A percentile compares a stretch with the other conserved stretches of the same genome.
These are phyloP conservation scores for Heliconius ismenius DNA, from an alignment of 2,888 invertebrate species.

Conservation along the genomic window DNA sequence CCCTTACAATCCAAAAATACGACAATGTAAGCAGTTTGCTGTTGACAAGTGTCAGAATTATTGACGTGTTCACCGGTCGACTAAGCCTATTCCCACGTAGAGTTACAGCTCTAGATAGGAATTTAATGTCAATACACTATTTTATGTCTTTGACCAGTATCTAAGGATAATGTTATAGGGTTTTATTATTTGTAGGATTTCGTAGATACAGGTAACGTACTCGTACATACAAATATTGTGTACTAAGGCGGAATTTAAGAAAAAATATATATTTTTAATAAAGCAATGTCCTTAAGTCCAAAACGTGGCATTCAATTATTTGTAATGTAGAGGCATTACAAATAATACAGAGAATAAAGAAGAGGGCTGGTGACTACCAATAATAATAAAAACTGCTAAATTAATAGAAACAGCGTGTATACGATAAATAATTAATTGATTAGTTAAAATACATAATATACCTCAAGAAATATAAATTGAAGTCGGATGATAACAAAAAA, in stretches of 20 bases:
- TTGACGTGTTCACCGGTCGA: conserved; percentile 64
- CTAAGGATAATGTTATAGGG: neutral
- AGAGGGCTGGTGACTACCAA: no score
- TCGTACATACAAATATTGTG: no score
- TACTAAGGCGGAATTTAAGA: neutral
- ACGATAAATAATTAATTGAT: neutral
- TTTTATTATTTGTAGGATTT: neutral
- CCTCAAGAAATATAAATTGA: neutral
- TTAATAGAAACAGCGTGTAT: neutral
- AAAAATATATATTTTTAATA: neutral
- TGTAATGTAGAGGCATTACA: neutral
- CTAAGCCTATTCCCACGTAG: conserved; percentile 63
- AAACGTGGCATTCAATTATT: neutral
- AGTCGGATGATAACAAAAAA: neutral
- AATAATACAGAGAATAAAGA: no score
- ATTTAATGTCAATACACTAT: neutral
- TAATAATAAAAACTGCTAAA: no score
- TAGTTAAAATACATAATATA: neutral
- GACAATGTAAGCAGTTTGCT: conserved; percentile 62
- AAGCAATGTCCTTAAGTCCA: neutral
- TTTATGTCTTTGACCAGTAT: neutral
- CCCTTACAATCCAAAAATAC: conserved; percentile 54
- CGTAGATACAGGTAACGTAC: neutral
- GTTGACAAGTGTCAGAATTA: conserved; percentile 72
- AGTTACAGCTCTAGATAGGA: conserved; percentile 51